Evolutionary conservation across 2,113 vertebrate genomes (phyloP).

Genomic region (Cisticola juncidis): DNA sequence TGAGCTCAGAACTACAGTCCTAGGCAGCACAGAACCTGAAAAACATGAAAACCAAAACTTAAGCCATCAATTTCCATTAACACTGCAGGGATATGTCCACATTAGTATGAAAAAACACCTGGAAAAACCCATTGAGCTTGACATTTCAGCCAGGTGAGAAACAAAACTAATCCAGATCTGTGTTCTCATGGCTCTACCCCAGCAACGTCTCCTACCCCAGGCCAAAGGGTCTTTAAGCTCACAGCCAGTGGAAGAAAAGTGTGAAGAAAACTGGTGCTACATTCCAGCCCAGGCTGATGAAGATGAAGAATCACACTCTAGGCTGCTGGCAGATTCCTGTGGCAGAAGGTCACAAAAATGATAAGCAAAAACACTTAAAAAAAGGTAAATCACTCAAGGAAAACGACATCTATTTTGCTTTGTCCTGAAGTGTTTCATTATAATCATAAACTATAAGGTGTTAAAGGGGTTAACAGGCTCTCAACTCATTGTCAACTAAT

Average conservation of each 20-base stretch:
- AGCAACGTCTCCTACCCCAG: background rate
- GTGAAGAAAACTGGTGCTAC: background rate
- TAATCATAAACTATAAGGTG: conserved; percentile 74
- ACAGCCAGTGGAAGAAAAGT: background rate
- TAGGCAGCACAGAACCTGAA: background rate
- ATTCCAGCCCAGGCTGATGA: background rate
- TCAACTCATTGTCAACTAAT: conserved; percentile 83
- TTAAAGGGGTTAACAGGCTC: conserved; percentile 80
- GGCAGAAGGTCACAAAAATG: background rate
- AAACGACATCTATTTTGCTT: conserved; percentile 32
- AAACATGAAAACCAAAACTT: background rate
- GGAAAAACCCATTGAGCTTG: background rate
- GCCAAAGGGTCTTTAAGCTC: background rate
- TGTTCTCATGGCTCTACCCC: background rate
- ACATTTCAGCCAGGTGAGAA: background rate
- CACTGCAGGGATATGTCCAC: background rate
- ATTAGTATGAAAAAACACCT: background rate
- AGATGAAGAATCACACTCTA: background rate
- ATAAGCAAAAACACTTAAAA: fast-evolving
- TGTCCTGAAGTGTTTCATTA: conserved; percentile 47
- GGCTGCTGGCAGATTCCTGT: background rate
- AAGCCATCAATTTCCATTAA: background rate
- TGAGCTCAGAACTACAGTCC: background rate
- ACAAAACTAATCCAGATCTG: background rate
- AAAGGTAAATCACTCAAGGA: background rate